phyloP scores from a whole-genome alignment of 2,113 vertebrate genomes.

The Eolophus roseicapilla region DNA sequence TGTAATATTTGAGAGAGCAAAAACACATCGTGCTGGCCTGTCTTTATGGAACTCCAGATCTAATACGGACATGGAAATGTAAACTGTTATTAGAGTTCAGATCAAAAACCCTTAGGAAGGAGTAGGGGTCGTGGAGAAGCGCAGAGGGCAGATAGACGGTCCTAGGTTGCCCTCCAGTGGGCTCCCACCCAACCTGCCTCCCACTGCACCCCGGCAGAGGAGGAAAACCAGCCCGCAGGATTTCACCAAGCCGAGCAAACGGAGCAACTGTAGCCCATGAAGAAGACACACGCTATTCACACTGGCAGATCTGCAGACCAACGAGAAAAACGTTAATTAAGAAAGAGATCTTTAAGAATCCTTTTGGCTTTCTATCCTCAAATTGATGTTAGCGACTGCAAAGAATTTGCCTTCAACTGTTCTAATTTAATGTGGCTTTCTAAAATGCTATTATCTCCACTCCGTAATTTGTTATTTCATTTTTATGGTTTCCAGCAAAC shows the following conservation, averaged over 20 bases:
- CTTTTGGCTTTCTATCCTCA: not conserved
- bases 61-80: conserved; percentile 37
- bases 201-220: not conserved
- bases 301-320: not conserved
- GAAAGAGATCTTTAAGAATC: not conserved
- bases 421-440: conserved; percentile 50
- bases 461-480: conserved; percentile 47
- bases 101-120: not conserved
- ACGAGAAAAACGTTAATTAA: conserved; percentile 3
- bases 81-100: not conserved
- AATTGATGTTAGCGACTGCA: not conserved
- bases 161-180: conserved; percentile 79
- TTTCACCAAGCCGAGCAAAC: not conserved
- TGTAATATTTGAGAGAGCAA: conserved; percentile 64
- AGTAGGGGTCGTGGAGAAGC: not conserved
- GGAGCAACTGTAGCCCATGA: not conserved
- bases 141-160: conserved; percentile 21
- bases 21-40: conserved; percentile 49
- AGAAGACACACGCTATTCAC: not conserved
- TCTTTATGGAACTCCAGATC: conserved; percentile 43
- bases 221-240: not conserved
- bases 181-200: not conserved
- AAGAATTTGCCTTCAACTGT: conserved; percentile 42
- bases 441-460: conserved; percentile 45
- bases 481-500: conserved; percentile 48